A percentile compares a stretch with the other conserved stretches of the same genome.
These are phyloP conservation scores for Holothuria leucospilota DNA, from an alignment of 53 echinoderm and acorn worm species.

Conservation along the genomic window DNA sequence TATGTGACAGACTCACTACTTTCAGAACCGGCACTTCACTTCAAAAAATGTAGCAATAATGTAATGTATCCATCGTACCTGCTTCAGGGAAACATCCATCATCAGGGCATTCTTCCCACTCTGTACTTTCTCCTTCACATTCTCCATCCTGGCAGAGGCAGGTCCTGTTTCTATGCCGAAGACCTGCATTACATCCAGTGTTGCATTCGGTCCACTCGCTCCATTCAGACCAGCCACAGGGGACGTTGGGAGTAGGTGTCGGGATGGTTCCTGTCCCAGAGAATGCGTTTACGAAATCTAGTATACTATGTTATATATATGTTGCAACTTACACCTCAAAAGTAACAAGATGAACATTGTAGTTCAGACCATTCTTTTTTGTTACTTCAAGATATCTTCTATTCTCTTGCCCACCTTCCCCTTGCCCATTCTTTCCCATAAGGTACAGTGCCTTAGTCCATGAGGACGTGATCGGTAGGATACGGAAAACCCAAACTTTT, in stretches of 20 bases:
- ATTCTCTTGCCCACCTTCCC: too few relatives aligned
- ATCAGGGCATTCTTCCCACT: slow-evolving; percentile 33
- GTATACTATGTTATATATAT: too few relatives aligned
- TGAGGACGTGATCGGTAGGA: too few relatives aligned
- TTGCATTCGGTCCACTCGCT: slow-evolving; percentile 15
- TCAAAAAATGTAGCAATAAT: neutral
- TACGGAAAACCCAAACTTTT: too few relatives aligned
- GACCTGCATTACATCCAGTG: slow-evolving; percentile 25
- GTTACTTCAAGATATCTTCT: too few relatives aligned
- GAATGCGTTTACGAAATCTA: too few relatives aligned
- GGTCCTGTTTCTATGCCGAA: neutral
- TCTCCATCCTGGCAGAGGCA: neutral
- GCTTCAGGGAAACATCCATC: slow-evolving; percentile 25
- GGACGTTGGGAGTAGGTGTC: neutral
- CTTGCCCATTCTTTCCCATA: too few relatives aligned
- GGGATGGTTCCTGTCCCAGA: neutral
- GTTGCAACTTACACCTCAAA: too few relatives aligned
- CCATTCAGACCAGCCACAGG: slow-evolving; percentile 23
- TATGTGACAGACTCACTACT: neutral
- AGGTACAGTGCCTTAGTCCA: too few relatives aligned
- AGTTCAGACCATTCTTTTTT: too few relatives aligned
- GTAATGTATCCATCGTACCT: neutral
- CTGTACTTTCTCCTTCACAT: slow-evolving; percentile 5
- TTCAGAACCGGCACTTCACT: neutral
- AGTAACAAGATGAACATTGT: too few relatives aligned